Conservation (phyloP, 2,113 vertebrate genomes). For the Raja brachyura region DNA sequence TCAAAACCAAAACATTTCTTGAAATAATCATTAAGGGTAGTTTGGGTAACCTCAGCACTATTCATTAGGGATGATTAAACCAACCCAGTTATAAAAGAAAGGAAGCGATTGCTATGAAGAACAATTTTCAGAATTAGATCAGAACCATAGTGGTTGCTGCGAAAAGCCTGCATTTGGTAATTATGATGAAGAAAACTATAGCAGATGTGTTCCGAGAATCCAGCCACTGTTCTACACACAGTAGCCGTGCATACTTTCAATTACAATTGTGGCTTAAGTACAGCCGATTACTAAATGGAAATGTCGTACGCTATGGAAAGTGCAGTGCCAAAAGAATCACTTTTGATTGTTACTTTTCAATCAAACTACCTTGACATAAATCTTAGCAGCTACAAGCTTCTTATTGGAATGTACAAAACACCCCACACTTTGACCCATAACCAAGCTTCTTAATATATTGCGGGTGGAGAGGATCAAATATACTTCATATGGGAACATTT, state of each 20-base stretch:
- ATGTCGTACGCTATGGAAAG: background rate
- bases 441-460: background rate
- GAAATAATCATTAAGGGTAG: conserved; percentile 19
- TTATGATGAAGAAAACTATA: conserved; percentile 22
- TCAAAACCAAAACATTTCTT: background rate
- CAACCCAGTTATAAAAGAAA: background rate
- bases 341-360: background rate
- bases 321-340: background rate
- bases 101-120: background rate
- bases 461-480: background rate
- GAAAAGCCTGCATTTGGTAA: background rate
- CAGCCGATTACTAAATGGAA: background rate
- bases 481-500: background rate
- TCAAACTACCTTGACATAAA: background rate
- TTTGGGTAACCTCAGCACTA: background rate
- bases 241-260: background rate
- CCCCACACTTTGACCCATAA: background rate
- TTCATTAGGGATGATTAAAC: conserved; percentile 25
- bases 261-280: background rate
- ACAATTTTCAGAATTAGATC: conserved; percentile 1
- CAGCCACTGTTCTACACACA: background rate
- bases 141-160: background rate
- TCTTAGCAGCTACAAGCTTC: too few species aligned
- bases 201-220: conserved; percentile 15
- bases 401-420: background rate